Base-by-base conservation (phyloP, 1,140 invertebrate species). In the Nymphalis io region DNA sequence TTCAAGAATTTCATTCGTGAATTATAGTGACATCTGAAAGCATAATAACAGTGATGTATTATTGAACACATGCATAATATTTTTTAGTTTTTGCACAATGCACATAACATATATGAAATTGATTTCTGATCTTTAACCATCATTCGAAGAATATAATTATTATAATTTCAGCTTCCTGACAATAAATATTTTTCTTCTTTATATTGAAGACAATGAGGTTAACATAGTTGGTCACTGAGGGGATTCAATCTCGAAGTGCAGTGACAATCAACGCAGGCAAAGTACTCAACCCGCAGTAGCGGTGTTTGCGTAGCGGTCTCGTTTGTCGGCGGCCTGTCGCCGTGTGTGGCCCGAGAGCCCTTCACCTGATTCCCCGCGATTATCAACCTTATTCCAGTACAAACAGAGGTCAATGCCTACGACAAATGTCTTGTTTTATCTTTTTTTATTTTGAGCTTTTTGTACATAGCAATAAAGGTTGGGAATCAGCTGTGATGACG, bases 291-390 rank as follows among this genome's bases (percentile, higher is more conserved):
- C 60, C n/a, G 21, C 62, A 27, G 63, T 65, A 58, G 51, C 51
- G 4, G 13, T 60, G 59, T 66, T 66, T 66, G 40, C 63, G 46
- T 58, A 66, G 63, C 48, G 63, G 39, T 27, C 39, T 16, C 63
- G 60, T 63, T 63, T 63, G 60, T 63, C 60, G 60, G 60, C 60
- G 44, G 60, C 60, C 60, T 63, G 61, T 71, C 69, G 62, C 69
- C 55, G 62, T 62, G 68, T 71, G 69, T 66, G 69, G 69, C 57
- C 65, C 48, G 20, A 27, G 44, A 48, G 67, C n/a, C 38, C 27
- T 57, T 16, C 5, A 46, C 39, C 64, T 23, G 27, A 33, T 33
- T 60, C 10, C 15, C 40, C 42, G 10, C 59, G 58, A 71, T 21
- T 66, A 57, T 27, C 57, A 33, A 58, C 55, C 68, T 60, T 70